Base-by-base conservation (phyloP, 2,888 invertebrate species). In the Erannis defoliaria region DNA sequence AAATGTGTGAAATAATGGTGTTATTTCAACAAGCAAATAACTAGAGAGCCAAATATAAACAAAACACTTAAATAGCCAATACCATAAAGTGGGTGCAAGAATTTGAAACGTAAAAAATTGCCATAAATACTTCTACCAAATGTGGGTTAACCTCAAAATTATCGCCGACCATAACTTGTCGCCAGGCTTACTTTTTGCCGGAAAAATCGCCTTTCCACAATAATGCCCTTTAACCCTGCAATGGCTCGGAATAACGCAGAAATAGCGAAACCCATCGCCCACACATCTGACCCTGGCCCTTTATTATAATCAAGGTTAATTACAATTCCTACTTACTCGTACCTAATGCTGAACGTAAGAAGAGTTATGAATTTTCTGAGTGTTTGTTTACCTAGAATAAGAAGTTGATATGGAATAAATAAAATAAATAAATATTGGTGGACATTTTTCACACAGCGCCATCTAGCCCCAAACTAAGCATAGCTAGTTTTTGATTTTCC, bases 301-400 rank as follows among this genome's bases (percentile, higher is more conserved):
- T 48, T 53, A 43, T 51, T 43, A 59, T 18, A 38, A 61, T 53
- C 61, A 61, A 61, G 61, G 61, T 50, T 61, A 61, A 61, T 61
- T 26, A 45, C 54, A 21, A 49, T 37, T 60, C 8, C 38, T 46
- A 55, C 55, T 55, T 48, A n/a, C n/a, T n/a, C n/a, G n/a, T n/a
- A 56, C 43, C 31, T 46, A 42, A 58, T 29, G 16, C 12, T 29
- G 38, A 51, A 29, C 31, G 16, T 21, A 40, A 26, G 42, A 5
- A 45, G 31, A 46, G 33, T 31, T 46, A 33, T 33, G 46, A 18
- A 12, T 46, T 46, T 46, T 18, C 16, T 46, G 31, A 46, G 18
- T 9, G n/a, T 43, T n/a, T 16, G 19, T 8, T 46, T 18, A 31
- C 31, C 4, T 5, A 18, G n/a, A n/a, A 16, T 19, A 19, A 12